These are phyloP conservation scores for cattle (Bos taurus) DNA, from an alignment of 2,113 vertebrate species.

Conservation along the genomic window ARS-UCD2.0 NC_037334.1:60302001-60302500, in stretches of 20 bases:
- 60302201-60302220: background rate
- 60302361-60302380: background rate
- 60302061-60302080: background rate
- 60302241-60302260: background rate
- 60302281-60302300: background rate
- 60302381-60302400: background rate
- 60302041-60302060: background rate
- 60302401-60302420: background rate
- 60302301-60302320: conserved; percentile 36
- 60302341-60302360: conserved; percentile 8
- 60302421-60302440: background rate
- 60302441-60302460: background rate
- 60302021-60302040: background rate
- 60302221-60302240: background rate
- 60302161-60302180: background rate
- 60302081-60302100: background rate
- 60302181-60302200: background rate
- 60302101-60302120: background rate
- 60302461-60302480: background rate
- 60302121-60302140: background rate
- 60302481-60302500: background rate
- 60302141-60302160: background rate
- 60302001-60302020: background rate
- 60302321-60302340: conserved; percentile 40
- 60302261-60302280: background rate